Evolutionary conservation across 2,797 vertebrate genomes (phyloP).

Genomic region (Chaetodon trifasciatus): DNA sequence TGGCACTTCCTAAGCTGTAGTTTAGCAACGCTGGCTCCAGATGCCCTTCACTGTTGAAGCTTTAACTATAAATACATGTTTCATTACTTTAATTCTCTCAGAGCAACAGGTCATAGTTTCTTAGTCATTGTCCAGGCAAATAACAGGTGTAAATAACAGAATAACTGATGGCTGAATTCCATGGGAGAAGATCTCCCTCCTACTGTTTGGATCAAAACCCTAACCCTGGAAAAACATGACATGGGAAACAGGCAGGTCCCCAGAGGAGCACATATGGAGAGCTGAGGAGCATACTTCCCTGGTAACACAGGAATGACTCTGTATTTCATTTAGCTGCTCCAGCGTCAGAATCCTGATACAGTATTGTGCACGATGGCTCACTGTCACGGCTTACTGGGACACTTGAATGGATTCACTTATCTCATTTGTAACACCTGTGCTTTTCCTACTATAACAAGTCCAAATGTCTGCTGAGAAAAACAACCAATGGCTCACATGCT

Average conservation of each 20-base stretch:
- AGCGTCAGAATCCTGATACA: not conserved
- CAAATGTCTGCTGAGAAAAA: not conserved
- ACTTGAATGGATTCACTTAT: not conserved
- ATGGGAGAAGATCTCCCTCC: no score
- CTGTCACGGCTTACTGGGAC: not conserved
- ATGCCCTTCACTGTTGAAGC: constrained; percentile 23
- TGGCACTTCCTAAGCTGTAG: constrained; percentile 49
- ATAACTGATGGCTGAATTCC: not conserved
- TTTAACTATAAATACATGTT: constrained; percentile 17
- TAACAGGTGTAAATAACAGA: not conserved
- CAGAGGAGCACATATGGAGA: no score
- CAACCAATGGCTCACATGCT: not conserved
- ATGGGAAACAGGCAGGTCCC: no score
- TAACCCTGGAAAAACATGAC: no score
- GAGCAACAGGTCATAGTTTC: constrained; percentile 1
- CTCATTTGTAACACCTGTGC: not conserved
- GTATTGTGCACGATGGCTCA: not conserved
- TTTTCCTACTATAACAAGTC: not conserved
- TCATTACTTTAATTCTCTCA: not conserved
- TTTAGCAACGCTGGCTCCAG: constrained; percentile 52
- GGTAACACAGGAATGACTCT: no score
- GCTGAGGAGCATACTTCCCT: no score
- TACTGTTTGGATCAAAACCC: no score
- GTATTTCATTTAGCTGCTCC: not conserved
- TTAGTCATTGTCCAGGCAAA: constrained; percentile 3